Evolutionary conservation across 2,888 invertebrate species (phyloP).

Genomic region (Biston stratarius): DNA sequence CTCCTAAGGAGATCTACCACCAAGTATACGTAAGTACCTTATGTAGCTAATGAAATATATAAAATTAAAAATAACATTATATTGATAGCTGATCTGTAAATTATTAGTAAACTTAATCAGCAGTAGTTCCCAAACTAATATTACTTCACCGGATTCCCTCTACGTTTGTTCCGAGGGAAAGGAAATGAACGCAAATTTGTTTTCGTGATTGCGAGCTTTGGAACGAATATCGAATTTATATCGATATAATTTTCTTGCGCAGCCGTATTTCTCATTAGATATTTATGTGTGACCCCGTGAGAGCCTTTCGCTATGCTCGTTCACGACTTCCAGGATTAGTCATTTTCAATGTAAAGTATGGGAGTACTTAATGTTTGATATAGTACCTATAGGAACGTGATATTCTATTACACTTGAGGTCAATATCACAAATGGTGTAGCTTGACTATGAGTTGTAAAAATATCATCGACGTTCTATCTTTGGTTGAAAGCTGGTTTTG

Average conservation of each 20-base stretch:
- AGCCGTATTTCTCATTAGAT: conserved; percentile 74
- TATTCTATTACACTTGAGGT: too few relatives aligned
- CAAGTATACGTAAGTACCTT: too few relatives aligned
- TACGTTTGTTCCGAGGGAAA: conserved; percentile 73
- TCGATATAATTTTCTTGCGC: conserved; percentile 79
- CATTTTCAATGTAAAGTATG: conserved; percentile 15
- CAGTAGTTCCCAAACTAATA: conserved; percentile 46
- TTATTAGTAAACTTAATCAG: not conserved
- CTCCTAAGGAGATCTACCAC: too few relatives aligned
- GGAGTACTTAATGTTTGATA: not conserved
- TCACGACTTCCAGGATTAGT: conserved; percentile 52
- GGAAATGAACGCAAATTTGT: conserved; percentile 86
- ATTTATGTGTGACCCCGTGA: conserved; percentile 77
- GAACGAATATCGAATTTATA: conserved; percentile 80
- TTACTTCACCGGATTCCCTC: conserved; percentile 36
- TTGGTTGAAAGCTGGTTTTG: not conserved
- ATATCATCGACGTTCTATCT: not conserved
- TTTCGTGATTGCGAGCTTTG: conserved; percentile 82
- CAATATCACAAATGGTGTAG: too few relatives aligned
- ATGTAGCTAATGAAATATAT: too few relatives aligned
- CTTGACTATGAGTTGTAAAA: too few relatives aligned
- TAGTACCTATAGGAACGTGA: not conserved
- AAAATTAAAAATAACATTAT: too few relatives aligned
- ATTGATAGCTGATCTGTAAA: not conserved
- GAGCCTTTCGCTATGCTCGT: conserved; percentile 63